phyloP scores from a whole-genome alignment of 2,113 vertebrate genomes.

The Kryptolebias marmoratus region DNA sequence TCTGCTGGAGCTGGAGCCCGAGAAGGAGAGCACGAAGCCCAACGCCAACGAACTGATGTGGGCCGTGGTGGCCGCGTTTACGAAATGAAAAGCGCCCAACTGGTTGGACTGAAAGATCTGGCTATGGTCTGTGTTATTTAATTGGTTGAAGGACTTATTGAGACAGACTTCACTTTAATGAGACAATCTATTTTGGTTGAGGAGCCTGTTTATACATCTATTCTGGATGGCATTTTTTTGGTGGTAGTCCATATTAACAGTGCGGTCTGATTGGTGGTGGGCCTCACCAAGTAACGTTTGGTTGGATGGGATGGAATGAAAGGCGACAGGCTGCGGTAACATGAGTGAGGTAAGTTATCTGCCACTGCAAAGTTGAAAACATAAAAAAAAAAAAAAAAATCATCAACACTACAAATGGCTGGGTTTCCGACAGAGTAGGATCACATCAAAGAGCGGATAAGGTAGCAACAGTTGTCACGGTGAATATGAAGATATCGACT shows the following conservation, averaged over 20 bases:
- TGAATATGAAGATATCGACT: constrained; percentile 65
- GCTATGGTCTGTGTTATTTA: constrained; percentile 67
- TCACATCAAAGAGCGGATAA: constrained; percentile 40
- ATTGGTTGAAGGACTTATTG: constrained; percentile 71
- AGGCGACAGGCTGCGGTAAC: constrained; percentile 47
- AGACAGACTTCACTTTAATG: constrained; percentile 68
- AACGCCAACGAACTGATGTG: constrained; percentile 93
- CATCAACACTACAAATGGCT: constrained; percentile 41
- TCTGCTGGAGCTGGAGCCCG: constrained; percentile 94
- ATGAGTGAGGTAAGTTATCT: constrained; percentile 35
- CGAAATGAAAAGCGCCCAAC: constrained; percentile 82
- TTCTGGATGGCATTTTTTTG: constrained; percentile 58
- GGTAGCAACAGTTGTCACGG: constrained; percentile 41
- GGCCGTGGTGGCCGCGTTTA: constrained; percentile 95
- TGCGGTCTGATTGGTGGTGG: constrained; percentile 72
- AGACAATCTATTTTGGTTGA: constrained; percentile 74
- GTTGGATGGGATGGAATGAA: constrained; percentile 38
- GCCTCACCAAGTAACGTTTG: constrained; percentile 60
- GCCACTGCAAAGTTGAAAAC: constrained; percentile 31
- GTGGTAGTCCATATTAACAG: constrained; percentile 66
- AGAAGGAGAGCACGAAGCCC: constrained; percentile 91
- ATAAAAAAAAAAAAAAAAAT: constrained; percentile 16
- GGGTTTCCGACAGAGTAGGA: constrained; percentile 33
- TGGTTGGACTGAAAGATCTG: constrained; percentile 63
- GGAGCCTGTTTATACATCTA: constrained; percentile 69